These are phyloP conservation scores for Romanogobio albipinnatus DNA, from an alignment of 2,113 vertebrate genomes.

Conservation along the genomic window DNA sequence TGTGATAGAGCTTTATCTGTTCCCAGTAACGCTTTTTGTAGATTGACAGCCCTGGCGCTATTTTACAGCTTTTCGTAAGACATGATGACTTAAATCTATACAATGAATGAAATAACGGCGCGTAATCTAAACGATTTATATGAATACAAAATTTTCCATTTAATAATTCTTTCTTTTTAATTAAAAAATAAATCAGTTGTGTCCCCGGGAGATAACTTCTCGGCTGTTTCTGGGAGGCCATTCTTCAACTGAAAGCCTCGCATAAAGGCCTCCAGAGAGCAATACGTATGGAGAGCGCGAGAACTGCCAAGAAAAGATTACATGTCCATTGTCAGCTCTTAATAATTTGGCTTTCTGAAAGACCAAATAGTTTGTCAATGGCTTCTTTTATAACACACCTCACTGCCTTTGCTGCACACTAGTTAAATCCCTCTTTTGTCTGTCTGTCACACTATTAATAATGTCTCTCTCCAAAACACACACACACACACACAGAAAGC, in stretches of 20 bases:
- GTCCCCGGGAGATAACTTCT: constrained; percentile 12
- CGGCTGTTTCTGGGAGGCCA: constrained; percentile 17
- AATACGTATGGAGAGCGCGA: constrained; percentile 6
- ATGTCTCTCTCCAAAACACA: constrained; percentile 43
- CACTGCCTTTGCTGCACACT: constrained; percentile 28
- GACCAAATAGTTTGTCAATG: constrained; percentile 41
- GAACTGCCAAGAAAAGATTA: constrained; percentile 54
- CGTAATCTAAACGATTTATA: constrained; percentile 18
- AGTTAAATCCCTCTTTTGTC: constrained; percentile 48
- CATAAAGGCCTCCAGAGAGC: constrained; percentile 26
- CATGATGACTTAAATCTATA: constrained; percentile 22
- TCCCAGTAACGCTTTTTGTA: background rate
- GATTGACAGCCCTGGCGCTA: constrained; percentile 12
- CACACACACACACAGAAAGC: constrained; percentile 20
- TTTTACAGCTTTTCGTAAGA: constrained; percentile 1
- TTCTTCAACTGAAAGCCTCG: constrained; percentile 35
- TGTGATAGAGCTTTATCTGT: constrained; percentile 23
- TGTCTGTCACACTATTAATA: constrained; percentile 50
- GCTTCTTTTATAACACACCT: constrained; percentile 49
- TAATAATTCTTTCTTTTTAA: constrained; percentile 42
- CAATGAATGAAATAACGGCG: constrained; percentile 29
- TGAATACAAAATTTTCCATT: constrained; percentile 20
- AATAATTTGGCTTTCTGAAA: constrained; percentile 54
- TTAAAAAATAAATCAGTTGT: constrained; percentile 42
- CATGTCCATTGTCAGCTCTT: constrained; percentile 58